A percentile compares a stretch with the other conserved stretches of the same genome.
Evolutionary conservation across 1,140 invertebrate species (phyloP).

Genomic region (Tetramorium parvispinum): DNA sequence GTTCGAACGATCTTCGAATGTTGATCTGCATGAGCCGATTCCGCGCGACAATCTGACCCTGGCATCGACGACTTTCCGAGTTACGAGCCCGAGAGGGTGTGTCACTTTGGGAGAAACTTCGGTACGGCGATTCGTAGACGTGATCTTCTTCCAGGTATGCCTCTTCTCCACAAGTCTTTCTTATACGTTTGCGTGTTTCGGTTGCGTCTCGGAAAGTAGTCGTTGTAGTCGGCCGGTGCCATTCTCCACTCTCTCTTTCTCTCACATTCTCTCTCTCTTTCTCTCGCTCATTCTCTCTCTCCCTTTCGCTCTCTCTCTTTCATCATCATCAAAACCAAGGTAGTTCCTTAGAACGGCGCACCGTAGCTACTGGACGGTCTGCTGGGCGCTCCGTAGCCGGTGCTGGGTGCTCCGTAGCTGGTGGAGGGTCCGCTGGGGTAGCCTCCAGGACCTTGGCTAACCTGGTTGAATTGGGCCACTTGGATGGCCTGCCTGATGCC

Average conservation of each 20-base stretch:
- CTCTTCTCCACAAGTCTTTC: neutral
- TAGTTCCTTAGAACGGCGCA: constrained; percentile 76
- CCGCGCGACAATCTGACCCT: constrained; percentile 31
- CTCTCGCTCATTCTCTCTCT: constrained; percentile 20
- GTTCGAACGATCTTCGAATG: constrained; percentile 10
- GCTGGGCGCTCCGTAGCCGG: constrained; percentile 82
- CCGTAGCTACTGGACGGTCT: constrained; percentile 81
- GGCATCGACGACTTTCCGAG: constrained; percentile 65
- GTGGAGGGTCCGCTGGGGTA: constrained; percentile 87
- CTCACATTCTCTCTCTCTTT: constrained; percentile 43
- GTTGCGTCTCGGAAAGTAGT: constrained; percentile 64
- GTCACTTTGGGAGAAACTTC: constrained; percentile 36
- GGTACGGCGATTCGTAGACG: neutral
- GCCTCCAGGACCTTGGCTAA: constrained; percentile 81
- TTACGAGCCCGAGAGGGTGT: neutral
- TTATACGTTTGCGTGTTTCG: neutral
- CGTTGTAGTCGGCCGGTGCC: constrained; percentile 63
- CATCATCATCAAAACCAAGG: constrained; percentile 56
- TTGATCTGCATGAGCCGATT: neutral
- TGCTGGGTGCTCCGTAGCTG: constrained; percentile 82
- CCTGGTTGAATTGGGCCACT: constrained; percentile 90
- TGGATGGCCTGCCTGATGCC: constrained; percentile 92
- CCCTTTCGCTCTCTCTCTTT: neutral
- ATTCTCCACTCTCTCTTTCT: constrained; percentile 67
- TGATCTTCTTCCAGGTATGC: neutral